Conservation (phyloP, 35 echinoderm and acorn worm species). For the Apostichopus californicus region DNA sequence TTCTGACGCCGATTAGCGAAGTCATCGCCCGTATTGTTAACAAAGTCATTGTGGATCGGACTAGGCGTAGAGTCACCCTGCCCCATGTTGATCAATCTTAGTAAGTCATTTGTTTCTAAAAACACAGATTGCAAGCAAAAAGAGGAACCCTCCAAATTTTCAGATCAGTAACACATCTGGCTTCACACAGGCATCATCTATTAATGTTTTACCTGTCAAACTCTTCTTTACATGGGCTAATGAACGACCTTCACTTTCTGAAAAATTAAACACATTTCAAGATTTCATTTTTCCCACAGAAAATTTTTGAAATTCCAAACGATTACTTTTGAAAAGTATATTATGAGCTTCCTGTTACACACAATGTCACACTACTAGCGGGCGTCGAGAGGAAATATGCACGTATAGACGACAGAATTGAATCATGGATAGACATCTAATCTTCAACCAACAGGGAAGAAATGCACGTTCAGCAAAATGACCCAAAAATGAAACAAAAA, state of each 20-base stretch:
- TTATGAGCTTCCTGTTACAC: too few species aligned
- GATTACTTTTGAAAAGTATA: too few species aligned
- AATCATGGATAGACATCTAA: too few species aligned
- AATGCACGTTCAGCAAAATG: too few species aligned
- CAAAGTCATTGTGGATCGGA: slow-evolving; percentile 40
- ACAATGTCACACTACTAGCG: too few species aligned
- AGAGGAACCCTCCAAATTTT: background rate
- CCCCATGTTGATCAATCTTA: slow-evolving; percentile 39
- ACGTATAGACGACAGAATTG: too few species aligned
- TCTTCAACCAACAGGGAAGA: too few species aligned
- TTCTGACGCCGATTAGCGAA: slow-evolving; percentile 28
- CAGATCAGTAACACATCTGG: background rate
- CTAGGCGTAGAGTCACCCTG: slow-evolving; percentile 27
- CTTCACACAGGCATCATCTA: background rate
- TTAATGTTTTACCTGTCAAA: background rate
- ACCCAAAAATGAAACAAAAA: too few species aligned
- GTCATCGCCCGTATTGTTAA: slow-evolving; percentile 1
- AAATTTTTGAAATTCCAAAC: background rate
- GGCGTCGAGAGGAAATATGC: too few species aligned
- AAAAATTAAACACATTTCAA: background rate
- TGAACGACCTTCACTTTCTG: background rate
- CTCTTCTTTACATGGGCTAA: background rate
- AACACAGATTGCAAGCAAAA: background rate
- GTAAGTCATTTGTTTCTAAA: background rate
- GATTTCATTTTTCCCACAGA: background rate